phyloP scores from a whole-genome alignment of 2,113 vertebrate species.

The Sus scrofa region T2T-Sscrofa CM000818.6:115867001-115867500 shows the following conservation, averaged over 20 bases:
- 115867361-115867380: rapidly evolving
- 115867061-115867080: conserved; percentile 72
- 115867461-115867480: neutral
- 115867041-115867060: conserved; percentile 77
- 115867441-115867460: rapidly evolving
- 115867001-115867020: conserved; percentile 67
- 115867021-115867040: conserved; percentile 60
- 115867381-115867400: neutral
- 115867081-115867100: conserved; percentile 37
- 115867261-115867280: neutral
- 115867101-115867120: neutral
- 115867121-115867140: conserved; percentile 27
- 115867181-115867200: conserved; percentile 59
- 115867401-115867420: rapidly evolving
- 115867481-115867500: neutral
- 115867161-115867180: neutral
- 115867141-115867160: neutral
- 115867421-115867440: neutral
- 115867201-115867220: conserved; percentile 58
- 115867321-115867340: neutral
- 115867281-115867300: neutral
- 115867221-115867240: neutral
- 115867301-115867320: neutral
- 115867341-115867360: neutral
- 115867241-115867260: neutral